Base-by-base conservation (phyloP, 2,797 vertebrate species). In the Thamnophis elegans region DNA sequence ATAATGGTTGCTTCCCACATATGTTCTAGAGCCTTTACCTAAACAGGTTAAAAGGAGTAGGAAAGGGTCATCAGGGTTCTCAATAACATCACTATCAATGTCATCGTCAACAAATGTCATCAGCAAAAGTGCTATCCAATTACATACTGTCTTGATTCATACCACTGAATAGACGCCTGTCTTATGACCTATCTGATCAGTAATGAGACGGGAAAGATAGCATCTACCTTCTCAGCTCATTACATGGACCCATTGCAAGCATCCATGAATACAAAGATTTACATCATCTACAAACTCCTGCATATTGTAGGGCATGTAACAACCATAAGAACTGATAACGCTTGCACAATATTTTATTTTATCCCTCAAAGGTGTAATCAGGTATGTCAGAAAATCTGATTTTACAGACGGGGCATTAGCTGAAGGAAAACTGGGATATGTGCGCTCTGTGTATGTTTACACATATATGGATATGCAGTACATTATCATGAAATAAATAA, bases 151-250 rank as follows among this genome's bases (percentile, higher is more conserved):
- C 59, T 91, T 88, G 2, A 54, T 47, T 94, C 42, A 58, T 87
- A 8, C 25, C 11, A 54, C 59, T 22, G 54, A 55, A 91, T 22
- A 51, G 42, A 91, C 92, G 89, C 53, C 65, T 92, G 89, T 2
- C 2, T 86, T 87, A 89, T 90, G 36, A n/a, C 26, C 25, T 12
- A 32, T 87, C 9, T 78, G 2, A 91, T 88, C 91, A 90, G 53
- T 73, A 89, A 18, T 65, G 91, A 62, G 20, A 59, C 14, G 28
- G 59, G 32, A 51, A 89, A 91, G 93, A 90, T 85, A 62, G 73
- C 5, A 42, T 94, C 59, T 92, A 60, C 78, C 51, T 89, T 47
- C 42, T 90, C 68, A 73, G 28, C 60, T 87, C 53, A 91, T 93
- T 82, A 59, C 11, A 89, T 55, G 51, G 90, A 51, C 8, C 42